These are phyloP conservation scores for Pachyramphus minor DNA, from an alignment of 2,113 vertebrate species.

Conservation along the genomic window DNA sequence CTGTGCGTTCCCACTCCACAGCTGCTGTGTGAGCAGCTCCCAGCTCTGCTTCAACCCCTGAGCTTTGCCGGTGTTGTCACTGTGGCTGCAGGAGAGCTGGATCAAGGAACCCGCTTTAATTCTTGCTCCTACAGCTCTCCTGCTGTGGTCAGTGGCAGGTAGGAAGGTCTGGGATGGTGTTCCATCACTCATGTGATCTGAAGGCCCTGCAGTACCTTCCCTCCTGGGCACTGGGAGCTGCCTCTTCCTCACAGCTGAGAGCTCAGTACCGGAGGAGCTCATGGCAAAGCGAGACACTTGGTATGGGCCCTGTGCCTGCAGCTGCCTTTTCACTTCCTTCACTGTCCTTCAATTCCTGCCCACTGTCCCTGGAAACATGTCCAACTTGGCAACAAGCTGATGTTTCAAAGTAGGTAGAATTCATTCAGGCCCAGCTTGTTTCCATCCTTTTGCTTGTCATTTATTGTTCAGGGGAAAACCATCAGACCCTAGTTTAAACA, in stretches of 20 bases:
- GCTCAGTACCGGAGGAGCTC: background rate
- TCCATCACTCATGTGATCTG: background rate
- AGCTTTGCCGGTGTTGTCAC: fast-evolving
- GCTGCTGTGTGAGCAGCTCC: background rate
- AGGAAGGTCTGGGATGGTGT: background rate
- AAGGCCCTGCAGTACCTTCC: background rate
- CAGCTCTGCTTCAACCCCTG: background rate
- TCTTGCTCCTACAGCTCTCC: background rate
- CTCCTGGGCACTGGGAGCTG: background rate
- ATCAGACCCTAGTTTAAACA: background rate
- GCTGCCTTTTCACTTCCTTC: background rate
- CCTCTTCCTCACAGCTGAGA: background rate
- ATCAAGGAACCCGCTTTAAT: background rate
- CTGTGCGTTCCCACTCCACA: background rate
- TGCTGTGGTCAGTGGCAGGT: background rate
- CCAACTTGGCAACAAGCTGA: fast-evolving
- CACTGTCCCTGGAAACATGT: background rate
- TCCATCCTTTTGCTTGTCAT: background rate
- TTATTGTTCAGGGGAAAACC: background rate
- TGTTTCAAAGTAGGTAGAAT: background rate
- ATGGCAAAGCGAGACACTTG: background rate
- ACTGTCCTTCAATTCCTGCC: background rate
- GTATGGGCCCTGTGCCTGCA: background rate
- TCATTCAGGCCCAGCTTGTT: background rate
- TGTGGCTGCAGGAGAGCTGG: background rate